Evolutionary conservation across 2,113 vertebrate genomes (phyloP), one percentile per base, ranked within the genome.

Genomic region (Malurus melanocephalus): DNA sequence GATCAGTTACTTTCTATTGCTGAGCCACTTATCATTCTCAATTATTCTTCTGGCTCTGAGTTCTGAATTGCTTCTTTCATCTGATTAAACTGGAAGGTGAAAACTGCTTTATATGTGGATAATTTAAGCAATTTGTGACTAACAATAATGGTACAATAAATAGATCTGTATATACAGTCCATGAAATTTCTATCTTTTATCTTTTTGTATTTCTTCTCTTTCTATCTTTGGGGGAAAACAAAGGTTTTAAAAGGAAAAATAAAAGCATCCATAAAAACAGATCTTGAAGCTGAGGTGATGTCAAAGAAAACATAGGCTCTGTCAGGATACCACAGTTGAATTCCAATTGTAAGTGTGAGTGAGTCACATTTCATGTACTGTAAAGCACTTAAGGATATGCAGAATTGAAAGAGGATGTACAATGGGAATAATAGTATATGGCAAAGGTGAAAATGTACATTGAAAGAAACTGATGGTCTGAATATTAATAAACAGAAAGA

Each of bases 401-500:
- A 91, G 87, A 87, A 60, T n/a, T 85, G 82, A 88, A 89, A 60
- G 52, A 83, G 49, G 45, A 78, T 89, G 57, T 72, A 81, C 28
- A 88, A 88, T 45, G 59, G 32, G 43, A 92, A 80, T 88, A 92
- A 89, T 23, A 80, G 82, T 86, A 83, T 56, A 89, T 78, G 85
- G 61, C 53, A 88, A 91, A 89, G 76, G 91, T 91, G 74, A 91
- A 77, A 93, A 93, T 23, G 33, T 65, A 72, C 0, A 0, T 30
- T 72, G 73, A 84, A 88, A 80, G 46, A 91, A 92, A 81, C 24
- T 55, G 77, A 46, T 75, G 23, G 45, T 85, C 53, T 89, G 61
- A 75, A 87, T 89, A 72, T 80, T 89, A 92, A 94, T 74, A 87
- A 72, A 64, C 17, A 86, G 33, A 72, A 82, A 87, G 59, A 92